Percentiles rank a stretch among this genome's conserved stretches.
Conservation (phyloP, 2,113 vertebrate genomes). For the Falcunculus frontatus region DNA sequence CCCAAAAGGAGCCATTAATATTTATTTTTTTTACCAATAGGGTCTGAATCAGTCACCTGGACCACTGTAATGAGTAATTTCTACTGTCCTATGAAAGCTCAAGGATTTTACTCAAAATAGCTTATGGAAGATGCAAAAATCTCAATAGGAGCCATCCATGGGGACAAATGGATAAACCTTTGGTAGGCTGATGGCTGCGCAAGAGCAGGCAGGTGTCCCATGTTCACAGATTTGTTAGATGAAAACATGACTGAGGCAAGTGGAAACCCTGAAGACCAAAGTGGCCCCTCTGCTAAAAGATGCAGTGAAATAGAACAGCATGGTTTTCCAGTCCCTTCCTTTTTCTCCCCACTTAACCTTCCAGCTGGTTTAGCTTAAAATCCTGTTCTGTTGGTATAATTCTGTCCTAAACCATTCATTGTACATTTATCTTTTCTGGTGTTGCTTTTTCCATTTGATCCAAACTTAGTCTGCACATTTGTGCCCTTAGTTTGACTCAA, state of each 20-base stretch:
- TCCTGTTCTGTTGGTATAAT: neutral
- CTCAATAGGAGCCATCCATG: accelerated
- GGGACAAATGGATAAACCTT: neutral
- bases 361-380: neutral
- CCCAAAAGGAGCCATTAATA: neutral
- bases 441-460: neutral
- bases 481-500: neutral
- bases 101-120: neutral
- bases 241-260: neutral
- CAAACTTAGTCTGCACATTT: neutral
- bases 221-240: neutral
- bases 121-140: neutral
- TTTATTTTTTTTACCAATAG: neutral
- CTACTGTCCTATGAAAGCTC: neutral
- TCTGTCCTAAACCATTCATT: neutral
- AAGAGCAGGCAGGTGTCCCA: neutral
- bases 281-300: neutral
- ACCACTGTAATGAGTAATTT: neutral
- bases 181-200: neutral
- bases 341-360: neutral
- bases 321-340: neutral
- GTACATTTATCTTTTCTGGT: neutral
- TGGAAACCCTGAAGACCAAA: neutral
- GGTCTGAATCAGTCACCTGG: neutral
- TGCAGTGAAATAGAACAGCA: neutral